Base-by-base conservation (phyloP, 2,797 vertebrate species). In the Tachyglossus aculeatus region DNA sequence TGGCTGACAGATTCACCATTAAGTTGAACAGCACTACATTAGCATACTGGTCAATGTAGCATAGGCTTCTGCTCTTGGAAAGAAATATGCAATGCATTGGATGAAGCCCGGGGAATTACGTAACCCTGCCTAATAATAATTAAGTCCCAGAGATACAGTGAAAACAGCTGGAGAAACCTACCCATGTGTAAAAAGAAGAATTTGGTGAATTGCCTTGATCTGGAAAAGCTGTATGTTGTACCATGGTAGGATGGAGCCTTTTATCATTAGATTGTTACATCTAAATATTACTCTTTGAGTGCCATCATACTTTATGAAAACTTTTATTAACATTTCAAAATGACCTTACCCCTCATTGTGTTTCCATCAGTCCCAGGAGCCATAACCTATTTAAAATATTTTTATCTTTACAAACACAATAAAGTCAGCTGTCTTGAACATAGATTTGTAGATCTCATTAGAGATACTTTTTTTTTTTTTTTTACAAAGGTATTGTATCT, bases 401-500 rank as follows among this genome's bases (percentile, higher is more conserved):
- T 90, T 85, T 84, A 78, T 91, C 84, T 90, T 89, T 85, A 87
- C 84, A 89, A 91, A 91, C 75, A 87, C 88, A 87, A 85, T 89
- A 86, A 89, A 91, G 76, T 77, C 81, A 88, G 83, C 81, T 87
- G 86, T 88, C 86, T 81, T 62, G 61, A 32, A 56, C 80, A 24
- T 25, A 80, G 89, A 92, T 89, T 87, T 88, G 89, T 88, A 88
- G 89, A 88, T 92, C 88, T 91, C 82, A 85, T 91, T 91, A 88
- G 88, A 88, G 78, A 88, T 81, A 84, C 60, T 88, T 89, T 81
- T n/a, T n/a, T 88, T 89, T 81, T n/a, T n/a, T n/a, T n/a, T n/a
- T 77, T 81, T 63, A 75, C 81, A 81, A 90, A 89, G 86, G 80
- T 88, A 63, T 57, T 71, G 43, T 3, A 32, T 86, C 88, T 83